Evolutionary conservation across 2,888 invertebrate species (phyloP).

Genomic region (Melolontha melolontha): DNA sequence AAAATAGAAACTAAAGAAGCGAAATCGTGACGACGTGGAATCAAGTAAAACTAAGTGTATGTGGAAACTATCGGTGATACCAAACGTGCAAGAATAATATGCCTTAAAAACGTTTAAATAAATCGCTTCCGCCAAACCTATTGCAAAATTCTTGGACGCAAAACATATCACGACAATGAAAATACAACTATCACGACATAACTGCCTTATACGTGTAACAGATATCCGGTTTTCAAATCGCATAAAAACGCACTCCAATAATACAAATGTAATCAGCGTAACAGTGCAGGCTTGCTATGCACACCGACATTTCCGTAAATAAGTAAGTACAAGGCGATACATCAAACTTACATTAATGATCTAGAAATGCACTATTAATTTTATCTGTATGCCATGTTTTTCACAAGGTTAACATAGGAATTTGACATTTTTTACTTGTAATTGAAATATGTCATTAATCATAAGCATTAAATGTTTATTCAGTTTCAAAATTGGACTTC

Average conservation of each 20-base stretch:
- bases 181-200: constrained; percentile 32
- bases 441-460: constrained; percentile 13
- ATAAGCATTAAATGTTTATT: neutral
- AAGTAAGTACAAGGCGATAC: constrained; percentile 28
- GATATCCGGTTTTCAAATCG: constrained; percentile 34
- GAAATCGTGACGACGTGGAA: constrained; percentile 30
- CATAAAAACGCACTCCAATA: constrained; percentile 24
- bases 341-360: constrained; percentile 35
- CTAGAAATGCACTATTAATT: constrained; percentile 25
- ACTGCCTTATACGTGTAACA: constrained; percentile 29
- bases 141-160: constrained; percentile 29
- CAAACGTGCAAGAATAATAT: constrained; percentile 28
- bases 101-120: constrained; percentile 32
- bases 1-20: constrained; percentile 16
- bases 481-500: too few relatives aligned
- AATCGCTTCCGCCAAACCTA: constrained; percentile 35
- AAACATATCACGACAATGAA: constrained; percentile 36
- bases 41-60: constrained; percentile 30
- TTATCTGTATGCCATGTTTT: constrained; percentile 2
- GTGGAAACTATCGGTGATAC: constrained; percentile 19
- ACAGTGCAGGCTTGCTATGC: constrained; percentile 9
- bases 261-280: constrained; percentile 22
- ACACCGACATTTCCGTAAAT: constrained; percentile 32
- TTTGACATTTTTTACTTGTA: constrained; percentile 11
- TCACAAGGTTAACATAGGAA: constrained; percentile 13